Percentiles rank a stretch among this genome's conserved stretches.
Evolutionary conservation across 2,888 invertebrate genomes (phyloP).

Genomic region (Cylindroiulus punctatus): DNA sequence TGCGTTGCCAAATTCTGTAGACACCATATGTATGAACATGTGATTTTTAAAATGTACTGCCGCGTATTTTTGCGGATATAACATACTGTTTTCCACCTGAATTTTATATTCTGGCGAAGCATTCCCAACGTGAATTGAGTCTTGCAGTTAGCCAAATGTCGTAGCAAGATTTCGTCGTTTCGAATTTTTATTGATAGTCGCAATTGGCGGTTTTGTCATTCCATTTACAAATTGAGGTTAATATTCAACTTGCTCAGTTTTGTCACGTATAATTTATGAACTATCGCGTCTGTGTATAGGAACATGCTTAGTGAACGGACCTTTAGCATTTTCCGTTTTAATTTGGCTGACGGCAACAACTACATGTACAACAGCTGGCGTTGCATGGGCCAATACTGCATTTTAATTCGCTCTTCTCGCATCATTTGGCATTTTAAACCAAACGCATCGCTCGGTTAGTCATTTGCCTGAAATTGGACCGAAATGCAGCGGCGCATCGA

Average conservation of each 20-base stretch:
- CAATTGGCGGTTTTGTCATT: background rate
- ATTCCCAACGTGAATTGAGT: too few relatives aligned
- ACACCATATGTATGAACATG: too few relatives aligned
- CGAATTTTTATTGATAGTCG: too few relatives aligned
- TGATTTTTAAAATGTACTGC: too few relatives aligned
- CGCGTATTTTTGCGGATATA: too few relatives aligned
- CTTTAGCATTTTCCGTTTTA: slow-evolving; percentile 1
- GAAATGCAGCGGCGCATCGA: too few relatives aligned
- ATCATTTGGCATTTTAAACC: background rate
- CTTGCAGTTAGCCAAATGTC: too few relatives aligned
- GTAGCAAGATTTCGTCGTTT: too few relatives aligned
- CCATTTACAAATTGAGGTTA: background rate
- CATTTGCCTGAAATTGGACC: background rate
- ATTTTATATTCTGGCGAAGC: too few relatives aligned
- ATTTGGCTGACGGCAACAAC: background rate
- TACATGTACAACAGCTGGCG: background rate
- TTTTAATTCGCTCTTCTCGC: background rate
- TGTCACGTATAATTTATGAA: slow-evolving; percentile 5
- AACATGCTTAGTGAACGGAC: background rate
- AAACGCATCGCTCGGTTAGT: background rate
- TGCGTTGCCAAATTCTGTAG: too few relatives aligned
- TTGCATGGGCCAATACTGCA: background rate
- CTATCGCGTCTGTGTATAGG: background rate
- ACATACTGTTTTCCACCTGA: too few relatives aligned
- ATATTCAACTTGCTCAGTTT: background rate